Evolutionary conservation across 2,113 vertebrate genomes (phyloP).

Genomic region (Addax nasomaculatus): DNA sequence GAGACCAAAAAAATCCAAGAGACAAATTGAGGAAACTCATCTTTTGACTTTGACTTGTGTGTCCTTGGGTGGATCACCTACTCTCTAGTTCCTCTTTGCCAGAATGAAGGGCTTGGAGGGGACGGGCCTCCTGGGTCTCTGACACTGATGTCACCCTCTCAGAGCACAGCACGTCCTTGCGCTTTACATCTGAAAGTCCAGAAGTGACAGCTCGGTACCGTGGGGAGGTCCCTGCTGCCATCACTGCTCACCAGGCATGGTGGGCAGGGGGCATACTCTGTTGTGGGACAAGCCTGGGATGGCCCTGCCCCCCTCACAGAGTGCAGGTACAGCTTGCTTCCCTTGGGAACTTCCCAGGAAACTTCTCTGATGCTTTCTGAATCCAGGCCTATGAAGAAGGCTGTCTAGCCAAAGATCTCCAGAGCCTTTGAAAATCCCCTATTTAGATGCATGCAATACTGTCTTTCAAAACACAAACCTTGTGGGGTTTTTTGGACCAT

Average conservation of each 20-base stretch:
- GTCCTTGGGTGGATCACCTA: background rate
- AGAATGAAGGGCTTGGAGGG: background rate
- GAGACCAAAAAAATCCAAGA: background rate
- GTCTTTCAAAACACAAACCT: background rate
- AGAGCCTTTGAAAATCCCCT: background rate
- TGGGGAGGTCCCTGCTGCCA: background rate
- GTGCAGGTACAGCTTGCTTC: background rate
- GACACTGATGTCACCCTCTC: background rate
- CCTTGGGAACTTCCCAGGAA: background rate
- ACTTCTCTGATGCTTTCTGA: background rate
- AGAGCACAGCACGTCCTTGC: background rate
- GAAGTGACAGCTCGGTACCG: fast-evolving
- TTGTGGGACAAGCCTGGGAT: background rate
- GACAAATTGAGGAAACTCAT: background rate
- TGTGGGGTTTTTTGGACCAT: background rate
- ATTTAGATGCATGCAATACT: background rate
- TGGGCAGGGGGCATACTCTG: fast-evolving
- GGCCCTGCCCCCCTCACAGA: background rate
- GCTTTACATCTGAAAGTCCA: background rate
- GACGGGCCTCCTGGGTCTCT: background rate
- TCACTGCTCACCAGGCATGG: background rate
- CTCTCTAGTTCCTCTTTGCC: background rate
- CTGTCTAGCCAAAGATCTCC: background rate
- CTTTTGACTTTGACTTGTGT: background rate
- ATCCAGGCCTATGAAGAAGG: background rate